Conservation (phyloP, 1,140 invertebrate species). For the Lepidurus arcticus region DNA sequence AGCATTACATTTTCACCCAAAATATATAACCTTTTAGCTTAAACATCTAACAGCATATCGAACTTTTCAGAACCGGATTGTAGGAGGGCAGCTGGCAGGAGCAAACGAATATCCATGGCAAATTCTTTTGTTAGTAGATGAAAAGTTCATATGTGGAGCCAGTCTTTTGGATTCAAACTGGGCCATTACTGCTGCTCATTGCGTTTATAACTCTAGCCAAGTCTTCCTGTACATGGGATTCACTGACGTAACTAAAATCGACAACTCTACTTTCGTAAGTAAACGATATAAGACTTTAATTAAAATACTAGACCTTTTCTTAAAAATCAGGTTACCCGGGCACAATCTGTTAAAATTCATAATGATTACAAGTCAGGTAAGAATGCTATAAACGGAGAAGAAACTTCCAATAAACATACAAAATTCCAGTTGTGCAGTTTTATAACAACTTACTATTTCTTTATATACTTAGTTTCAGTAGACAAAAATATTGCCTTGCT, state of each 20-base stretch:
- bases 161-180: slow-evolving; percentile 90
- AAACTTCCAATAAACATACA: no score
- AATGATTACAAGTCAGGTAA: background rate
- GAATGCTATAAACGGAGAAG: no score
- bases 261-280: background rate
- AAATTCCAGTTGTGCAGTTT: no score
- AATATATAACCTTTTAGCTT: no score
- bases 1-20: no score
- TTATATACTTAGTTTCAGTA: background rate
- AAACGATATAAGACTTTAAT: no score
- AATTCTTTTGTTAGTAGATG: background rate
- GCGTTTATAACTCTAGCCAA: slow-evolving; percentile 68
- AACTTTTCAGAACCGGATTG: background rate
- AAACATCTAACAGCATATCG: no score
- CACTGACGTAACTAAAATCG: background rate
- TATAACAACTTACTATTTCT: background rate
- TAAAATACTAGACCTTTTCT: background rate
- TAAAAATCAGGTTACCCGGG: background rate
- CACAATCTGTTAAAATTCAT: background rate
- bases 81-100: background rate
- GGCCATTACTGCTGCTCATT: slow-evolving; percentile 95
- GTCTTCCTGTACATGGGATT: background rate
- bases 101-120: background rate
- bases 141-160: slow-evolving; percentile 64
- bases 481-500: background rate